Percentiles rank a stretch among this genome's conserved stretches.
Conservation (phyloP, 2,888 invertebrate genomes). For the Tenodera sinensis region DNA sequence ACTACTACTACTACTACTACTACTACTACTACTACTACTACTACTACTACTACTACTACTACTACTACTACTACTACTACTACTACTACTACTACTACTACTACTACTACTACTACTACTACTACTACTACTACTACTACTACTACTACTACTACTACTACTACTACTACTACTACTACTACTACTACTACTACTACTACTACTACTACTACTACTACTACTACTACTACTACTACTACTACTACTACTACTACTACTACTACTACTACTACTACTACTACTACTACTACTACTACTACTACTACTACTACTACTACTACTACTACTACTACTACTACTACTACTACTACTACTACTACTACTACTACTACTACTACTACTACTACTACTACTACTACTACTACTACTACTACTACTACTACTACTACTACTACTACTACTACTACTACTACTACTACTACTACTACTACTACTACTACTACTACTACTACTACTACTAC, state of each 20-base stretch:
- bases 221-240: neutral
- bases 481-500: neutral
- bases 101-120: neutral
- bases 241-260: neutral
- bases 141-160: neutral
- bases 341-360: neutral
- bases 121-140: neutral
- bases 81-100: neutral
- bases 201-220: neutral
- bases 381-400: neutral
- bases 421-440: neutral
- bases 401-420: neutral
- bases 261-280: neutral
- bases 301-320: neutral
- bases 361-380: neutral
- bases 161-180: neutral
- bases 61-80: neutral
- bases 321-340: neutral
- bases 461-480: neutral
- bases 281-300: neutral
- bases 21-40: neutral
- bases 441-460: neutral
- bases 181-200: neutral
- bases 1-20: neutral
- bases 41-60: neutral